Evolutionary conservation across 2,888 invertebrate species (phyloP), one percentile per base, ranked within the genome.

Genomic region (Trachelus stipa): DNA sequence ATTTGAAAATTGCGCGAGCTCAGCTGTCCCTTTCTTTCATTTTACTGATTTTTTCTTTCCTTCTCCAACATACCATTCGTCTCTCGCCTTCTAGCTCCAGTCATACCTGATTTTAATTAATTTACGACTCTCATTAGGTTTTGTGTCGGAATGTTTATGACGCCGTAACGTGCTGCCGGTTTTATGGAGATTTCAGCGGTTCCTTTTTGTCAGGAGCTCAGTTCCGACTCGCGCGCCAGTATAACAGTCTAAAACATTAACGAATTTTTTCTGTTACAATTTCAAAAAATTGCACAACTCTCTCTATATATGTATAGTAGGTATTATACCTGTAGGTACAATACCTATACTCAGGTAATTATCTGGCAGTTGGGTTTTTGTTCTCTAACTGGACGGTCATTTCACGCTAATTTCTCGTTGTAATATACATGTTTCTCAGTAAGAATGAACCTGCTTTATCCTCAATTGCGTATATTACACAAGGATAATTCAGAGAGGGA

Each of bases 81-180:
- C 1, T 56, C 23, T 56, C 23, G 23, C 56, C 56, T 9, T 56
- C 23, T 56, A 9, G 23, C 56, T 2, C 56, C 56, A 23, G 56
- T 23, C 68, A 37, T 74, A 69, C 33, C 73, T 77, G 74, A 77
- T 77, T 74, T 77, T 74, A 77, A 77, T 74, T 56, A 77, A 74
- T 77, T 77, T 77, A 77, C 40, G 69, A 75, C 56, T 71, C 74
- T 71, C 74, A 71, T 77, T 77, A 74, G 77, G 77, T 77, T 75
- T 77, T 77, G 74, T 77, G 56, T 77, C 69, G 56, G 69, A 77
- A 35, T 74, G 34, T 74, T 77, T 77, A 77, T 77, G 74, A 68
- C 74, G 74, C 75, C 56, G 75, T 77, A 77, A 71, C 73, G 34
- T 74, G 75, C 74, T 75, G 71, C 74, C 71, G 75, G 68, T 74